phyloP scores from a whole-genome alignment of 2,797 vertebrate species.

The Danionella dracula region DNA sequence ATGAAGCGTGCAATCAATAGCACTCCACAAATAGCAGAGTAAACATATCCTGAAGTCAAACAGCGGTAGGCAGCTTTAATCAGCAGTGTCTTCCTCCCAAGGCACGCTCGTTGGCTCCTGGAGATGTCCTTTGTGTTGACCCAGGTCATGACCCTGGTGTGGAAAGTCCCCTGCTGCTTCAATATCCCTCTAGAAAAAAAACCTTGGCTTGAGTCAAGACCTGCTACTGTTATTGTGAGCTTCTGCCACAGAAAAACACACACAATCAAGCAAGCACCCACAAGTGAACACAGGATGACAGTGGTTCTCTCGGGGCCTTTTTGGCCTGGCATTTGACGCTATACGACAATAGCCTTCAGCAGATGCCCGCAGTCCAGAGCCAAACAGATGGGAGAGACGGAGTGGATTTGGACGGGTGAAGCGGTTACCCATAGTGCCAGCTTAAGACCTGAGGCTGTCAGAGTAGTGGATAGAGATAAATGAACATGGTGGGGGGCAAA shows the following conservation, averaged over 20 bases:
- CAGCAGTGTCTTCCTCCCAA: neutral
- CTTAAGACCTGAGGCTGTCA: constrained; percentile 65
- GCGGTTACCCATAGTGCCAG: constrained; percentile 50
- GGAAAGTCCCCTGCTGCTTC: constrained; percentile 58
- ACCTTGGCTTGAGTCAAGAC: constrained; percentile 57
- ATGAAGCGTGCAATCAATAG: constrained; percentile 26
- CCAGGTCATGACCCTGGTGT: constrained; percentile 20
- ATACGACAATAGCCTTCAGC: constrained; percentile 70
- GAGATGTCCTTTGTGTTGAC: constrained; percentile 18
- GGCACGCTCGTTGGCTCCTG: neutral
- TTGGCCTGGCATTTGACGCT: constrained; percentile 75
- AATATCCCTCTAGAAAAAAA: constrained; percentile 59
- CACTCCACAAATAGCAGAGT: neutral
- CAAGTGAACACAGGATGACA: constrained; percentile 35
- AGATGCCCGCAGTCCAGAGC: constrained; percentile 67
- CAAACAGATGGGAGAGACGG: constrained; percentile 71
- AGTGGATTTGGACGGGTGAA: constrained; percentile 58
- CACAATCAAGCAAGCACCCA: neutral
- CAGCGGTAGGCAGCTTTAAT: constrained; percentile 3
- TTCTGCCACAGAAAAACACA: constrained; percentile 7
- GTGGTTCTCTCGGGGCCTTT: constrained; percentile 64
- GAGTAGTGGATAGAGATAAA: constrained; percentile 69
- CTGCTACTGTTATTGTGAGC: constrained; percentile 50
- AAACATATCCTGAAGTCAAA: constrained; percentile 3
- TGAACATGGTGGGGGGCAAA: constrained; percentile 64